Evolutionary conservation across 2,113 vertebrate species (phyloP).

Genomic region (Redunca redunca): DNA sequence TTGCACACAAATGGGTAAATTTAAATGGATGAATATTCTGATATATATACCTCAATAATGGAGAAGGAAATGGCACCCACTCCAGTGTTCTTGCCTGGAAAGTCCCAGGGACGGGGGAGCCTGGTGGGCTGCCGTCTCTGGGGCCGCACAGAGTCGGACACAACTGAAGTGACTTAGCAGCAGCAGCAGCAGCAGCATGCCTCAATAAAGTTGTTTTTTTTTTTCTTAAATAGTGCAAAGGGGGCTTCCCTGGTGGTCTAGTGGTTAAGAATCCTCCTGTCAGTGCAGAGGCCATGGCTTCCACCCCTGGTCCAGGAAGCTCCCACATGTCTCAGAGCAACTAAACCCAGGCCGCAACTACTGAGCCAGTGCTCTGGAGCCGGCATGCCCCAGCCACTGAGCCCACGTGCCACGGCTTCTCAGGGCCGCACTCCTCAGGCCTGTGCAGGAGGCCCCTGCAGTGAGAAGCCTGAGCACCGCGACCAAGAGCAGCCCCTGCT

Average conservation of each 20-base stretch:
- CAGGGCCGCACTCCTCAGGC: background rate
- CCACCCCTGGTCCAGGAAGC: background rate
- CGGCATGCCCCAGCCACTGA: background rate
- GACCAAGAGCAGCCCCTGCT: background rate
- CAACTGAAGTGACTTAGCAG: no score
- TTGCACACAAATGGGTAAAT: background rate
- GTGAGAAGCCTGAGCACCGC: fast-evolving
- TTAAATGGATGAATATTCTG: background rate
- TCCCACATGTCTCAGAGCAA: background rate
- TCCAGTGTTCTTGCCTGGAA: no score
- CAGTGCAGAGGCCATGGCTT: background rate
- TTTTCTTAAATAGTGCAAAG: background rate
- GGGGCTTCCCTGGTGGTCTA: background rate
- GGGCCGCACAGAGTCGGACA: no score
- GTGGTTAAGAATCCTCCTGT: background rate
- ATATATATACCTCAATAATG: background rate
- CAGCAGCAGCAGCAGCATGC: no score
- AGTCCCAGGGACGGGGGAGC: no score
- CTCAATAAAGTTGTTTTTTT: no score
- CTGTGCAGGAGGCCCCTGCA: background rate
- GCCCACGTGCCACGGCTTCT: background rate
- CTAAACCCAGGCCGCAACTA: background rate
- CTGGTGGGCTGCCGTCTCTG: no score
- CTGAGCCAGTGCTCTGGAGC: background rate
- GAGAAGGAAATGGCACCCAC: no score